Evolutionary conservation across 2,797 vertebrate species (phyloP).

Genomic region (Enteromius fasciolatus): DNA sequence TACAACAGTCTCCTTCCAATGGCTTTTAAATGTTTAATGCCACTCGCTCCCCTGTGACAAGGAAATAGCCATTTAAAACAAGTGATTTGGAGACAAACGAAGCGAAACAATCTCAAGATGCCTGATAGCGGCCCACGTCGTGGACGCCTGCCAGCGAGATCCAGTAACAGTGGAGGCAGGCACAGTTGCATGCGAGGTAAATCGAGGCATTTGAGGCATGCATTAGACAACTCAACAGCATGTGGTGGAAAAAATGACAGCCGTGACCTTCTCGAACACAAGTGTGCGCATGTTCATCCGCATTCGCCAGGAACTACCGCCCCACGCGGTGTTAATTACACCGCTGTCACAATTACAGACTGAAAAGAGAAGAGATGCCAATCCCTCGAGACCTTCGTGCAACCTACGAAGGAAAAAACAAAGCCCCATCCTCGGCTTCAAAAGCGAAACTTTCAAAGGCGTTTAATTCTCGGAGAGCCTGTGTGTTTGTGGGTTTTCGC

Average conservation of each 20-base stretch:
- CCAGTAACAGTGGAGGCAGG: constrained; percentile 62
- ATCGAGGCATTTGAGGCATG: constrained; percentile 30
- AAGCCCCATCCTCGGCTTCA: constrained; percentile 7
- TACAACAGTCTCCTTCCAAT: constrained; percentile 49
- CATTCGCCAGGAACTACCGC: background rate
- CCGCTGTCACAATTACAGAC: constrained; percentile 10
- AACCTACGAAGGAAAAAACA: background rate
- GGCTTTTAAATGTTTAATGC: constrained; percentile 64
- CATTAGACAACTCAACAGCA: constrained; percentile 35
- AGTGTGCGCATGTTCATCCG: constrained; percentile 22
- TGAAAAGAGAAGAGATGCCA: constrained; percentile 23
- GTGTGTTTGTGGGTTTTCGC: constrained; percentile 8
- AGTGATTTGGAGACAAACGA: constrained; percentile 56
- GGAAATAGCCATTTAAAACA: constrained; percentile 58
- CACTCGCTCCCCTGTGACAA: constrained; percentile 49
- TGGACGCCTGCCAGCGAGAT: constrained; percentile 59
- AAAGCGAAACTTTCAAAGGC: constrained; percentile 1
- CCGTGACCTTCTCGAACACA: constrained; percentile 41
- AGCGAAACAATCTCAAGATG: constrained; percentile 54
- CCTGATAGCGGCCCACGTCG: constrained; percentile 62
- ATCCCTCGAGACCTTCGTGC: background rate
- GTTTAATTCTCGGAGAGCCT: constrained; percentile 27
- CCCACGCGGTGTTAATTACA: constrained; percentile 32
- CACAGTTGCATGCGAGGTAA: constrained; percentile 50
- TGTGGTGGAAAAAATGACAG: constrained; percentile 43